Evolutionary conservation across 2,888 invertebrate species (phyloP), one percentile per base, ranked within the genome.

Genomic region (Drosophila phalerata): DNA sequence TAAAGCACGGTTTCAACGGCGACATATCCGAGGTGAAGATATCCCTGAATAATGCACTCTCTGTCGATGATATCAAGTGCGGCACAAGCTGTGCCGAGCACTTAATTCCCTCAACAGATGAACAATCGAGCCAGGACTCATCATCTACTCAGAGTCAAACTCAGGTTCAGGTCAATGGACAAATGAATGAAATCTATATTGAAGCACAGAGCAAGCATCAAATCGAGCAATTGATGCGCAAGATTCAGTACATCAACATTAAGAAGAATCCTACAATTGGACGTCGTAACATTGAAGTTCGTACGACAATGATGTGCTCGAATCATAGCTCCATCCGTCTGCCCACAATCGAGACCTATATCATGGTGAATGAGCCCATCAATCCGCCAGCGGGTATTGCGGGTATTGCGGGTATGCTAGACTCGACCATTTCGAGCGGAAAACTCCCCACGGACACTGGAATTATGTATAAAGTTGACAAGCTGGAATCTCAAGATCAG

Each of bases 221-320:
- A 91, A 95, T 98, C 79, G 98, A 98, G 93, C 96, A 95, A 2
- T 92, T 98, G 51, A 94, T 98, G 70, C 95, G 97, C 8, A 96
- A 96, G 89, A 96, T 99, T 79, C 96, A 98, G 55, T 99, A 99
- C 93, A 96, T 97, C 9, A 99, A 99, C 93, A 96, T 96, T 13
- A 95, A 98, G 64, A 95, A 96, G 85, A 97, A 96, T 93, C 98
- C 99, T 15, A 98, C 98, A n/a, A 98, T 98, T 5, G 99, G 99
- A 5, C 94, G 98, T 5, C 94, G 99, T 25, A 98, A 97, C 91
- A 92, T 93, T 58, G 92, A 93, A 77, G 90, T 93, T 1, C 91
- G 90, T 2, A 91, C 92, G 19, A 91, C 92, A 10, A 85, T 93
- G 69, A 87, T 90, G 69, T 93, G 93, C 65, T 83, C 85, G 2